Evolutionary conservation across 1,140 invertebrate species (phyloP), one percentile per base, ranked within the genome.

Genomic region (Macrosteles quadrilineatus): DNA sequence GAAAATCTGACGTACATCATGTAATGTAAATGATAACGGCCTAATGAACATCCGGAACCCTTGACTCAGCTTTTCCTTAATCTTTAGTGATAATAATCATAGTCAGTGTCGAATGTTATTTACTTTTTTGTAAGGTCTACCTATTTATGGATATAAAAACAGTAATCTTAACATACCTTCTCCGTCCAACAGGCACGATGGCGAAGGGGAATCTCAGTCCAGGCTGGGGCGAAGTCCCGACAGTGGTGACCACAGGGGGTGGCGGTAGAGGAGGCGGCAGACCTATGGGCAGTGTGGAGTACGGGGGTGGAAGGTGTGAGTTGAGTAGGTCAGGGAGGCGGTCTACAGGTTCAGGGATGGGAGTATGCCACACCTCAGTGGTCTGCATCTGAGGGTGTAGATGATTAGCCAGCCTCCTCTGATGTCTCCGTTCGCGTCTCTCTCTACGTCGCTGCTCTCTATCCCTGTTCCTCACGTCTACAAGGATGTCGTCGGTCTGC

Each of bases 271-370:
- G 65, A 31, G 72, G 75, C 27, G 70, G 72, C 47, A 71, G 72
- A 40, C 70, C 73, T 30, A 75, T 63, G 21, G 83, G 78, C 67
- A 81, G 63, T 9, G 80, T 78, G 2, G 81, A 80, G 65, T 82
- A 82, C 9, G 83, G 82, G 9, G 82, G 82, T 30, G 82, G 81
- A 40, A 83, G 76, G 74, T 85, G 83, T 3, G 83, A 83, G 72
- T 84, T 80, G 4, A 85, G 77, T 29, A 85, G 78, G 73, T 85
- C 84, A 3, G 84, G 83, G 25, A 85, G 74, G 17, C 79, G 74
- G 12, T 80, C 79, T 19, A 64, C 43, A 27, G 57, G 50, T 23
- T 65, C 53, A 12, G 65, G 63, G 40, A 68, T 66, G 40, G 29
- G 43, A 43, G 64, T 31, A 0, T 32, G 40, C 19, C 30, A 53